phyloP scores from a whole-genome alignment of 1,140 invertebrate genomes.

The Sitodiplosis mosellana region DNA sequence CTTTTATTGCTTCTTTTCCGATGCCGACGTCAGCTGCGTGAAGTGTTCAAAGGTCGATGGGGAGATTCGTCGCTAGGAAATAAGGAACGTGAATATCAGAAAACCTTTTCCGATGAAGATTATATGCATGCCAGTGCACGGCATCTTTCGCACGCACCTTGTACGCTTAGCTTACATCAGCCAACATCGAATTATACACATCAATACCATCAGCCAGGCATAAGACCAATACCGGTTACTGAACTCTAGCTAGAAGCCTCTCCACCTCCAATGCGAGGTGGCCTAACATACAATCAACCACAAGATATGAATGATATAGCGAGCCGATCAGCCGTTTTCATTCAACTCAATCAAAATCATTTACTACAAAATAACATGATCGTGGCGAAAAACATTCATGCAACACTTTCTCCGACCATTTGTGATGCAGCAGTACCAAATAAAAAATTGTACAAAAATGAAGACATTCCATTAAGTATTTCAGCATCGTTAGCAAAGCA shows the following conservation, averaged over 20 bases:
- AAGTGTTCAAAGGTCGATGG: conserved; percentile 66
- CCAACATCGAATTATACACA: conserved; percentile 28
- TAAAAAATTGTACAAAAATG: no score
- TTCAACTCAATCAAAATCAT: conserved; percentile 23
- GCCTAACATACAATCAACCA: conserved; percentile 11
- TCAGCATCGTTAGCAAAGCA: no score
- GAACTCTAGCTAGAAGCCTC: conserved; percentile 74
- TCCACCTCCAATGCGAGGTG: conserved; percentile 23
- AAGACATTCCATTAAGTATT: no score
- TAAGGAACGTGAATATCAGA: conserved; percentile 74
- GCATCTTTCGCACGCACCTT: conserved; percentile 28
- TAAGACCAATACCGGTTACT: conserved; percentile 67
- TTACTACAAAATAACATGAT: conserved; percentile 3
- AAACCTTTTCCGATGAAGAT: conserved; percentile 70
- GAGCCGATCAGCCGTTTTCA: conserved; percentile 12
- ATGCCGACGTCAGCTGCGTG: conserved; percentile 53
- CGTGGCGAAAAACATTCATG: no score
- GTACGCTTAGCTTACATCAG: conserved; percentile 33
- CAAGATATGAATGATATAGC: conserved; percentile 11
- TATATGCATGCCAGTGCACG: conserved; percentile 39
- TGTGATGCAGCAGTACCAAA: no score
- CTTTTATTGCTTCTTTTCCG: conserved; percentile 54
- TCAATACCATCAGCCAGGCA: conserved; percentile 19
- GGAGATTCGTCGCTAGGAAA: conserved; percentile 50
- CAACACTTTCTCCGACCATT: no score